Base-by-base conservation (phyloP, 2,797 vertebrate genomes). In the Pangasius macronema region DNA sequence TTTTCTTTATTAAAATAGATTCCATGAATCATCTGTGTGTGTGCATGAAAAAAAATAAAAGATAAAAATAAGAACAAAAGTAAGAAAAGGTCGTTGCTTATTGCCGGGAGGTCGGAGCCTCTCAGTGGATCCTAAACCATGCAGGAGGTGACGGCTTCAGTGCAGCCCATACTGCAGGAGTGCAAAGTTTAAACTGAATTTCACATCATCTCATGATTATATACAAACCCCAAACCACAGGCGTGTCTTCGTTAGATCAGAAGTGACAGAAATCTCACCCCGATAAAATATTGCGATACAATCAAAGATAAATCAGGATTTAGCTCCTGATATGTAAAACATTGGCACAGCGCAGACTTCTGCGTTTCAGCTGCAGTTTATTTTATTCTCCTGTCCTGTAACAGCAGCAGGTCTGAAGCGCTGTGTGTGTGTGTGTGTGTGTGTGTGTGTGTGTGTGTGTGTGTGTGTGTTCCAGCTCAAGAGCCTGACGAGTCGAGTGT, bases 401-500 rank as follows among this genome's bases (percentile, higher is more conserved):
- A n/a, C 5, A 76, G 39, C 20, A 42, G 68, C 72, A 73, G 70
- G 20, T 14, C 8, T 24, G 36, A 33, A 14, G n/a, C n/a, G 2
- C 24, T 65, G 33, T 70, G n/a, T 65, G 63, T 14, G 63, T 30
- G 61, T 67, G 63, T 33, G 63, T 16, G 63, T 67, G 8, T n/a
- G n/a, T n/a, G 61, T 67, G n/a, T 67, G 65, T 67, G 30, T 33
- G 30, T 33, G 30, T 33, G 14, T 33, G 65, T 18, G 30, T 14
- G 65, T 67, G 65, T 67, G 65, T 33, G n/a, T 7, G 77, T 13
- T 57, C 27, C 30, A 33, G 51, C 51, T 79, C n/a, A 22, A 1
- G 51, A 11, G 24, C 46, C 73, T 49, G 73, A 27, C 1, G 92
- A 84, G 72, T 94, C 91, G 91, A 95, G 91, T 1, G 81, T 90